These are phyloP conservation scores for Platerodrilus igneus DNA, from an alignment of 2,888 invertebrate species.

Conservation along the genomic window DNA sequence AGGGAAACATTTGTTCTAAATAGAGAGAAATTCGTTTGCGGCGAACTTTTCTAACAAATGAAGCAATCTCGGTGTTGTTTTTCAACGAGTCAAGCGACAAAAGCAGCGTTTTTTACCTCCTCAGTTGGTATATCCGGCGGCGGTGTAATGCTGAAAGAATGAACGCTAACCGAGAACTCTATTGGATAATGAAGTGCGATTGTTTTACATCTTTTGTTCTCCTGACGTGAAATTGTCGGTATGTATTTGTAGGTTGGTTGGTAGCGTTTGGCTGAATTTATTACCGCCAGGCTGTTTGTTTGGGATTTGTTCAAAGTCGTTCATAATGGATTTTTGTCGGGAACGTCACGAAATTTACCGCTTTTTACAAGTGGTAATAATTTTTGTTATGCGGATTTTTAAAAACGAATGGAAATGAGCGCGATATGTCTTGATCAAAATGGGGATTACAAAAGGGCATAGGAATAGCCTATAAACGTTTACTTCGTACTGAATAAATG, in stretches of 20 bases:
- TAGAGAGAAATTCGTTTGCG: no score
- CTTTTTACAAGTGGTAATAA: no score
- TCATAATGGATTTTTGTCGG: slow-evolving; percentile 15
- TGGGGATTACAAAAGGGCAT: no score
- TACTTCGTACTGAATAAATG: no score
- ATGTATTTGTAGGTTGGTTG: slow-evolving; percentile 30
- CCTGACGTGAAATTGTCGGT: slow-evolving; percentile 34
- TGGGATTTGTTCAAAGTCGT: slow-evolving; percentile 15
- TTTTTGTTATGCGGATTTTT: no score
- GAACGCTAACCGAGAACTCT: slow-evolving; percentile 24
- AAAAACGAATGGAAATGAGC: no score
- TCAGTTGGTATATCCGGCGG: slow-evolving; percentile 21
- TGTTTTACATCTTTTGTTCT: slow-evolving; percentile 26
- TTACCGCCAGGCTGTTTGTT: slow-evolving; percentile 16
- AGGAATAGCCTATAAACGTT: no score
- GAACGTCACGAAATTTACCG: no score
- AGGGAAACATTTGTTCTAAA: no score
- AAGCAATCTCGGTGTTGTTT: slow-evolving; percentile 22
- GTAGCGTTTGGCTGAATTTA: slow-evolving; percentile 27
- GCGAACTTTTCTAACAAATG: slow-evolving; percentile 21
- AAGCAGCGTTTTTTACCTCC: slow-evolving; percentile 19
- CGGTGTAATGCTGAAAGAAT: slow-evolving; percentile 19
- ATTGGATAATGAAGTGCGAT: slow-evolving; percentile 27
- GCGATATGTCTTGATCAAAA: no score
- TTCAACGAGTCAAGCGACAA: slow-evolving; percentile 18